Evolutionary conservation across 2,888 invertebrate species (phyloP), one percentile per base, ranked within the genome.

Genomic region (Choristoneura rosaceana): DNA sequence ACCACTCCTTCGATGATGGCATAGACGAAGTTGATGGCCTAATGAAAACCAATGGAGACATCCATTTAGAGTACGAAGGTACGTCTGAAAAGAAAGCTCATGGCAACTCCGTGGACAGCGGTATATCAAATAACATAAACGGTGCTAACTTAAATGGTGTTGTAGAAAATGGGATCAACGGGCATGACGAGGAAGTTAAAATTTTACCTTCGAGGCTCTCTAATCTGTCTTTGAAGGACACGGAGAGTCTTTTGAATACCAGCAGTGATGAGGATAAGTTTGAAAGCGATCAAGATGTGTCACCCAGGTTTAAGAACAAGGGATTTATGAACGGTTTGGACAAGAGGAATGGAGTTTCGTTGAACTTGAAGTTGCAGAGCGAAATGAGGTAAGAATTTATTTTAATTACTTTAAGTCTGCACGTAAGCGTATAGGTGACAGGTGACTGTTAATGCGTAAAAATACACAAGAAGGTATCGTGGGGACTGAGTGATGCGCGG

Each of bases 1-100:
- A 93, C 69, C 93, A 93, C 80, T 93, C 93, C 0, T 92, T 92
- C 69, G 93, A 93, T 61, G 93, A 93, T 50, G 92, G 92, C 1
- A 79, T 90, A 0, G 94, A 94, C 65, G 92, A 90, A 0, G 89
- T 93, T 0, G 94, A 94, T 63, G 91, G 92, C 1, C 69, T 86
- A 14, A 74, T 85, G 2, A 90, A 91, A 78, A 82, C 84, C 0
- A 86, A 81, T 15, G 76, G 75, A 7, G 73, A 79, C 0, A 86
- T 85, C 25, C 81, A 83, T 70, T 80, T 77, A 73, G 85, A 87
- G 12, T 82, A 79, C n/a, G 81, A 84, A 45, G 62, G 17, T 14
- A 74, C 73, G 8, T 84, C 80, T 38, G 82, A 81, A 7, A 83
- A 91, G 76, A 93, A 91, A 82, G 66, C 82, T 43, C 90, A 93